phyloP scores from a whole-genome alignment of 2,888 invertebrate genomes.

The Orthonevra nobilis region DNA sequence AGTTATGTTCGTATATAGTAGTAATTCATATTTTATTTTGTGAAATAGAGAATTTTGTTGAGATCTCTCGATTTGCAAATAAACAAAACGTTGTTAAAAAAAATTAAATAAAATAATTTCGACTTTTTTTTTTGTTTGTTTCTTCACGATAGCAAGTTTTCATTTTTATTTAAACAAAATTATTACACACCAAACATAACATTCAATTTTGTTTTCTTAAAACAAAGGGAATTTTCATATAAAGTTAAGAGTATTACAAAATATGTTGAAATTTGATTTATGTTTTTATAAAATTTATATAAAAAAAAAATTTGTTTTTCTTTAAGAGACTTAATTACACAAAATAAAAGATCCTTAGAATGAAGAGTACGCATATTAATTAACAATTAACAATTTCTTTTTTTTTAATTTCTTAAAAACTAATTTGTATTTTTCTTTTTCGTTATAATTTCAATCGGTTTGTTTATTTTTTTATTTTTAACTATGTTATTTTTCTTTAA shows the following conservation, averaged over 20 bases:
- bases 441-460: slow-evolving; percentile 48
- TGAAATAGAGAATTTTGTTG: slow-evolving; percentile 68
- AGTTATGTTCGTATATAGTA: slow-evolving; percentile 60
- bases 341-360: slow-evolving; percentile 32
- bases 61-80: slow-evolving; percentile 66
- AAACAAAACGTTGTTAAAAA: no score
- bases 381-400: slow-evolving; percentile 63
- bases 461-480: neutral
- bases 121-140: slow-evolving; percentile 29
- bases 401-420: slow-evolving; percentile 31
- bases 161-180: slow-evolving; percentile 56
- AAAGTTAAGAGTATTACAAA: slow-evolving; percentile 41
- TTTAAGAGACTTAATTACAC: slow-evolving; percentile 56
- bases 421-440: slow-evolving; percentile 64
- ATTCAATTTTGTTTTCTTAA: slow-evolving; percentile 5
- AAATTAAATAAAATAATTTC: slow-evolving; percentile 3
- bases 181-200: slow-evolving; percentile 65
- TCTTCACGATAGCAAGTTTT: no score
- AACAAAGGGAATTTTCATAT: neutral
- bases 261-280: slow-evolving; percentile 4
- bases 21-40: slow-evolving; percentile 47
- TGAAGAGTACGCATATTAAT: slow-evolving; percentile 51
- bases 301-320: slow-evolving; percentile 6
- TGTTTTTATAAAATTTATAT: neutral
- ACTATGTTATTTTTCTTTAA: slow-evolving; percentile 26